Percentiles rank a stretch among this genome's conserved stretches.
Evolutionary conservation across 2,797 vertebrate species (phyloP).

Genomic region (Phrynocephalus guinanensis): DNA sequence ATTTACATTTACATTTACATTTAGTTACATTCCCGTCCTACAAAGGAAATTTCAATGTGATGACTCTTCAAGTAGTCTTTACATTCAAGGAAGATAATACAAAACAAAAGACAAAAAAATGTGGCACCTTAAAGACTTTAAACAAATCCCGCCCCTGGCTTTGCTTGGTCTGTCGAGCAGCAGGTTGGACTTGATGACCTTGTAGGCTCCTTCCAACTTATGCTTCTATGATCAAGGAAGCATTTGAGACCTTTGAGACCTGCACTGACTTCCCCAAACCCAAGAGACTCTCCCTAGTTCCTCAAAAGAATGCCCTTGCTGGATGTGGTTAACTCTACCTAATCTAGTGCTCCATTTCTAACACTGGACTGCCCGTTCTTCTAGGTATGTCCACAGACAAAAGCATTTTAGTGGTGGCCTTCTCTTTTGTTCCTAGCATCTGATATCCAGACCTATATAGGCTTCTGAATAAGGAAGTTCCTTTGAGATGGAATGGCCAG

Average conservation of each 20-base stretch:
- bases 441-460: background rate
- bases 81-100: too few species aligned
- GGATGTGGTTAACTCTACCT: background rate
- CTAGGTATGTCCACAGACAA: background rate
- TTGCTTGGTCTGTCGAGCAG: background rate
- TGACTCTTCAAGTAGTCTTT: background rate
- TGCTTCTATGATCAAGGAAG: background rate
- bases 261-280: background rate
- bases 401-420: background rate
- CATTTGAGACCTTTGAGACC: constrained; percentile 38
- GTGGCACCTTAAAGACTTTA: background rate
- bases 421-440: background rate
- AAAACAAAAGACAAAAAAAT: too few species aligned
- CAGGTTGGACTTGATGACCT: too few species aligned
- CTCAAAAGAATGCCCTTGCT: background rate
- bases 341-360: background rate
- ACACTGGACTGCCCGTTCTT: background rate
- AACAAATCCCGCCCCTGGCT: background rate
- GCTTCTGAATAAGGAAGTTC: background rate
- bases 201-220: too few species aligned
- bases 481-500: background rate
- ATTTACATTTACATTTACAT: too few species aligned
- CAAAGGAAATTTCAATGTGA: background rate
- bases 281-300: background rate
- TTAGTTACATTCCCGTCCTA: background rate